Base-by-base conservation (phyloP, 2,113 vertebrate species). In the Clarias magur region DNA sequence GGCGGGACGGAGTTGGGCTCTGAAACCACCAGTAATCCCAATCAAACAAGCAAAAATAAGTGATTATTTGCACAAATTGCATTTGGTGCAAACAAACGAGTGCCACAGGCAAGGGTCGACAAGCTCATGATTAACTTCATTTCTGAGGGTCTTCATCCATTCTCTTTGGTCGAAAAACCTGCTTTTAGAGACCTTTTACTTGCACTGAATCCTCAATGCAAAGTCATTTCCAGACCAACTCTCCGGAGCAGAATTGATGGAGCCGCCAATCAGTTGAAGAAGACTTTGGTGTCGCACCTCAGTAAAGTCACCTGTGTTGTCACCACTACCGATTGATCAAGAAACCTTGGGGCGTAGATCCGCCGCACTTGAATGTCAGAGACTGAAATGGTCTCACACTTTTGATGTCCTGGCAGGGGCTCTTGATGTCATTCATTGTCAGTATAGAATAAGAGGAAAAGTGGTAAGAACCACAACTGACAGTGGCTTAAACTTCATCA, bases 61-160 rank as follows among this genome's bases (percentile, higher is more conserved):
- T 83, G 86, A 86, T 2, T 38, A n/a, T n/a, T n/a, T n/a, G n/a
- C n/a, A n/a, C n/a, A 83, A n/a, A 88, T 89, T 16, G 62, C 75
- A 86, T 30, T 84, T 13, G 79, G 79, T 85, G 85, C n/a, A n/a
- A n/a, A 59, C 82, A 88, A 15, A 87, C 67, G 11, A 84, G 88
- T 88, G 57, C 42, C 89, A 84, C 88, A 88, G 48, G 79, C 42
- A 30, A 90, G 54, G 42, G 68, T 88, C 27, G 85, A 91, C 80
- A 85, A 86, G 63, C 67, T 91, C 34, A 68, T 88, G 30, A 88
- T 91, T 16, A 86, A 62, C 30, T 85, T 89, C 19, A 89, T 91
- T 88, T 91, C 86, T 88, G 88, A 90, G 70, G 82, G 82, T 86
- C 72, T 87, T 75, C 84, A 83, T 54, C 78, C 88, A 75, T 34